A percentile compares a stretch with the other conserved stretches of the same genome.
Evolutionary conservation across 2,113 vertebrate species (phyloP).

Genomic region (Lophotis ruficrista): DNA sequence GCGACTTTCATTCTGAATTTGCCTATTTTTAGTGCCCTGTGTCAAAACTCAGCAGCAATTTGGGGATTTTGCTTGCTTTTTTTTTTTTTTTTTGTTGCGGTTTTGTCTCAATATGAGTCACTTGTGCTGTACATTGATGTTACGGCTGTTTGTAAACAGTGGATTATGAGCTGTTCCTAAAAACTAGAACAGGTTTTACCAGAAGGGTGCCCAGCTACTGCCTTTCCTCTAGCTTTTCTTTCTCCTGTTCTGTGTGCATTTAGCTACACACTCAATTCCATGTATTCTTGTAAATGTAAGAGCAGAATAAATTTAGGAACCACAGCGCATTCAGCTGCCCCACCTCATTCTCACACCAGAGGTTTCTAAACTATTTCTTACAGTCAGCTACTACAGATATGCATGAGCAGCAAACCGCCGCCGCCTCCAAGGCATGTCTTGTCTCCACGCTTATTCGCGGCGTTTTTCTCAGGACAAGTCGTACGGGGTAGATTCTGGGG

Average conservation of each 20-base stretch:
- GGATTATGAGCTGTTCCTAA: slow-evolving; percentile 14
- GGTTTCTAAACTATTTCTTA: slow-evolving; percentile 25
- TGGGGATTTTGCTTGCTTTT: slow-evolving; percentile 9
- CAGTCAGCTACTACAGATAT: slow-evolving; percentile 18
- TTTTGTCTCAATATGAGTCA: neutral
- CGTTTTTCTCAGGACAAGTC: neutral
- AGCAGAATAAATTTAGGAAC: slow-evolving; percentile 30
- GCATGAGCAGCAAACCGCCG: slow-evolving; percentile 6
- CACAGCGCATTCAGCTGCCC: slow-evolving; percentile 28
- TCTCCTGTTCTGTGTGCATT: neutral
- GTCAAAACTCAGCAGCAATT: neutral
- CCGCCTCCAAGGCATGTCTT: neutral
- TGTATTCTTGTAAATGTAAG: neutral
- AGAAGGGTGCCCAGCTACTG: neutral
- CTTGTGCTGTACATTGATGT: neutral
- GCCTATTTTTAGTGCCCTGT: neutral
- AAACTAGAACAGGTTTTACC: neutral
- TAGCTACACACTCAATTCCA: neutral
- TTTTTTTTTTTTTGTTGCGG: neutral
- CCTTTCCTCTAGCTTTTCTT: neutral
- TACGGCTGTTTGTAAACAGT: slow-evolving; percentile 58
- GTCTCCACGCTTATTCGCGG: neutral
- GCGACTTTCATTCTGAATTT: slow-evolving; percentile 1
- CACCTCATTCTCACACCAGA: slow-evolving; percentile 23
- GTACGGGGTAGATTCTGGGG: neutral